Evolutionary conservation across 2,797 vertebrate genomes (phyloP).

Genomic region (Mico argentatus): DNA sequence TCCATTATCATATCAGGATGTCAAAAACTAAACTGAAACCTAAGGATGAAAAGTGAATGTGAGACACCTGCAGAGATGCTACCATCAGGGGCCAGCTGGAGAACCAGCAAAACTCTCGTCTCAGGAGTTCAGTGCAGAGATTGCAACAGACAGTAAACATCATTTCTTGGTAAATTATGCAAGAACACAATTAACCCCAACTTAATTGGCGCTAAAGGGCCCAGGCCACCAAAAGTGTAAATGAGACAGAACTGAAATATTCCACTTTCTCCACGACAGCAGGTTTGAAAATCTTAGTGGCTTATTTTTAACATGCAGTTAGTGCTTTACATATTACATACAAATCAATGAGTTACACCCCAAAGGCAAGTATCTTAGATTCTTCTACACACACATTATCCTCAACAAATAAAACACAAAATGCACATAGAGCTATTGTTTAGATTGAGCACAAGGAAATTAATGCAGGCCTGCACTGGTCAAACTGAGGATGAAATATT

Average conservation of each 20-base stretch:
- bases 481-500: slow-evolving; percentile 62
- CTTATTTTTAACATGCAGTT: neutral
- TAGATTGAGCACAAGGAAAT: slow-evolving; percentile 3
- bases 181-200: neutral
- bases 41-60: neutral
- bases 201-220: neutral
- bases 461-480: neutral
- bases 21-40: neutral
- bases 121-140: slow-evolving; percentile 28
- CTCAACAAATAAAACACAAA: neutral
- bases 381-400: neutral
- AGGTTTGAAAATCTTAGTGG: neutral
- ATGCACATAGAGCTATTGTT: neutral
- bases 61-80: neutral
- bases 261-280: neutral
- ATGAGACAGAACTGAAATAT: neutral
- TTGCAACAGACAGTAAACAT: neutral
- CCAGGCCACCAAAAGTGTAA: neutral
- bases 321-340: neutral
- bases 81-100: neutral
- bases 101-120: neutral
- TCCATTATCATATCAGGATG: slow-evolving; percentile 28
- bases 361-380: neutral
- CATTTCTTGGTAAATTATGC: neutral
- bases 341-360: neutral